These are phyloP conservation scores for Thelaira solivaga DNA, from an alignment of 2,888 invertebrate genomes.

Conservation along the genomic window DNA sequence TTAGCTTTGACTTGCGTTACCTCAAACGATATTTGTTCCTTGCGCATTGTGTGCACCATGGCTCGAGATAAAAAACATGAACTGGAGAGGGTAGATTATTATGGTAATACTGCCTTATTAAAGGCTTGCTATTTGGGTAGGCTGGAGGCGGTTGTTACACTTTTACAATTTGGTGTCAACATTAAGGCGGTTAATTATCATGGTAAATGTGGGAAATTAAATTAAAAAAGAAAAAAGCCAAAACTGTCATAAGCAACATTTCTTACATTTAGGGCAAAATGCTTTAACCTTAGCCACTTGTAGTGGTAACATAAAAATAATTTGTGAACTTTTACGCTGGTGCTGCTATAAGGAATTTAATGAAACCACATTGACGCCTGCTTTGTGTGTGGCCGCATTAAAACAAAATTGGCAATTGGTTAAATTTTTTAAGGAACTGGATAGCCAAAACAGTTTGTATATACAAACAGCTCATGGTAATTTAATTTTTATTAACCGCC, in stretches of 20 bases:
- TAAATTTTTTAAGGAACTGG: slow-evolving; percentile 66
- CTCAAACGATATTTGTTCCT: slow-evolving; percentile 65
- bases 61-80: slow-evolving; percentile 60
- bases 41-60: slow-evolving; percentile 68
- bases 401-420: slow-evolving; percentile 68
- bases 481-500: background rate
- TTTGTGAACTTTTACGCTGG: slow-evolving; percentile 67
- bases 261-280: slow-evolving; percentile 74
- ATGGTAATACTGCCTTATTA: slow-evolving; percentile 74
- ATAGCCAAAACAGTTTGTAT: slow-evolving; percentile 54
- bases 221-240: too few species aligned
- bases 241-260: too few species aligned
- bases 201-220: too few species aligned
- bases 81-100: slow-evolving; percentile 71
- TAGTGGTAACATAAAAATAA: slow-evolving; percentile 67
- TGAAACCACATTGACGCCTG: slow-evolving; percentile 73
- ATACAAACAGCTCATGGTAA: slow-evolving; percentile 64
- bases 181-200: slow-evolving; percentile 73
- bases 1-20: slow-evolving; percentile 67
- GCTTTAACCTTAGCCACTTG: slow-evolving; percentile 74
- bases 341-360: slow-evolving; percentile 74
- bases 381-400: slow-evolving; percentile 73
- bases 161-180: slow-evolving; percentile 68
- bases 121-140: slow-evolving; percentile 73
- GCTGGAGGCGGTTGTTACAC: slow-evolving; percentile 67